A percentile compares a stretch with the other conserved stretches of the same genome.
These are phyloP conservation scores for Morone saxatilis DNA, from an alignment of 2,113 vertebrate species.

Conservation along the genomic window DNA sequence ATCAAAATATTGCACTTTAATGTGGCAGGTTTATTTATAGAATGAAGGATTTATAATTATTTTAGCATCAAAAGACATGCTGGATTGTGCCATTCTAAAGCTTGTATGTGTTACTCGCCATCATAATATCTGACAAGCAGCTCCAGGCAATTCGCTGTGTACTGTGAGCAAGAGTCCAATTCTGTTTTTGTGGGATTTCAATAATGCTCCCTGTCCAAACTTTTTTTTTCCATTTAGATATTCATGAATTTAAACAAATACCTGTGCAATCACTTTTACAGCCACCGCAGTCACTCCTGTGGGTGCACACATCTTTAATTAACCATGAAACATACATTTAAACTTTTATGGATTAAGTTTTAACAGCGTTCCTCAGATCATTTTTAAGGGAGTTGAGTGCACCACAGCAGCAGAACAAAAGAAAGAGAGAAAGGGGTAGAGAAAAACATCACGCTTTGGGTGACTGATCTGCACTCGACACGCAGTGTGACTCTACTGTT, in stretches of 20 bases:
- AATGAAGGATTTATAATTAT: constrained; percentile 63
- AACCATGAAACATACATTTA: constrained; percentile 61
- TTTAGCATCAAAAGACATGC: constrained; percentile 66
- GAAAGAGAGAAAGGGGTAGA: not conserved
- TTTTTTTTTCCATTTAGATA: constrained; percentile 49
- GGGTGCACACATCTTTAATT: constrained; percentile 58
- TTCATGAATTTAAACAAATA: constrained; percentile 52
- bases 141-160: constrained; percentile 37
- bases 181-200: constrained; percentile 44
- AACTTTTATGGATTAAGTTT: constrained; percentile 54
- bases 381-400: constrained; percentile 32
- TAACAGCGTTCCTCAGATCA: constrained; percentile 37
- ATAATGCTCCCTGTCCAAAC: constrained; percentile 34
- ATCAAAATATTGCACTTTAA: constrained; percentile 58
- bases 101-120: constrained; percentile 26
- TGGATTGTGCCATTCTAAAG: constrained; percentile 45
- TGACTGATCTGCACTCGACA: constrained; percentile 34
- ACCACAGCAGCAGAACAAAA: constrained; percentile 2
- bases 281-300: constrained; percentile 26
- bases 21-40: constrained; percentile 66
- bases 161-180: constrained; percentile 16
- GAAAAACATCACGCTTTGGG: constrained; percentile 8
- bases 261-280: constrained; percentile 22
- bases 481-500: constrained; percentile 19
- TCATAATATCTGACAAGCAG: constrained; percentile 53